Evolutionary conservation across 2,113 vertebrate genomes (phyloP).

Genomic region (Eretmochelys imbricata): DNA sequence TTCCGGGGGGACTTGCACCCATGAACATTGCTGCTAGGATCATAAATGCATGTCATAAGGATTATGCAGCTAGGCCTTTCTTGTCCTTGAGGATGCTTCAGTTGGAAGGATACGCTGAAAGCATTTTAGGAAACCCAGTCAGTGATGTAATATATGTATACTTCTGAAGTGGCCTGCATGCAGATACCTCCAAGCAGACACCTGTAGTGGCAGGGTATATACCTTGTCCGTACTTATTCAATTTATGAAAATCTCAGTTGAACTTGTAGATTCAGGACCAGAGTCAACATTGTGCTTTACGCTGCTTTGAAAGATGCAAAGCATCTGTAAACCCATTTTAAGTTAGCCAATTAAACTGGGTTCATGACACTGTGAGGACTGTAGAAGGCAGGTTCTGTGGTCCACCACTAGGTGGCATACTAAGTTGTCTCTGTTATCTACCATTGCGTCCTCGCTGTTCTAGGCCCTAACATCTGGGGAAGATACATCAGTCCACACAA

Average conservation of each 20-base stretch:
- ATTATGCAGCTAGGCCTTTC: background rate
- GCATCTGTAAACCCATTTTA: background rate
- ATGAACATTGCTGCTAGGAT: background rate
- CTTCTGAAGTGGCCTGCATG: background rate
- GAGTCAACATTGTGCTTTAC: background rate
- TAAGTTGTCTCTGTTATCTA: background rate
- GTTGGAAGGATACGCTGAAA: background rate
- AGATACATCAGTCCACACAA: background rate
- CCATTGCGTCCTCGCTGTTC: background rate
- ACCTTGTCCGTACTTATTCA: background rate
- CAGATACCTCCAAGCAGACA: background rate
- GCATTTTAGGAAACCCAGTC: background rate
- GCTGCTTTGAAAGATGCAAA: background rate
- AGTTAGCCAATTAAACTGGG: background rate
- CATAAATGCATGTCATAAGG: background rate
- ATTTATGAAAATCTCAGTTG: background rate
- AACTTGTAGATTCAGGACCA: background rate
- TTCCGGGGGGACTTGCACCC: background rate
- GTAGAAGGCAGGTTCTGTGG: background rate
- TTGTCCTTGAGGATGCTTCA: background rate
- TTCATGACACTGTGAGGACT: background rate
- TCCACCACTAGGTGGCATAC: background rate
- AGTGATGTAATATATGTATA: background rate
- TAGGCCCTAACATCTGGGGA: background rate
- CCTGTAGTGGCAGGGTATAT: rapidly evolving